phyloP scores from a whole-genome alignment of 2,113 vertebrate genomes.

The Dipodomys ordii region DNA sequence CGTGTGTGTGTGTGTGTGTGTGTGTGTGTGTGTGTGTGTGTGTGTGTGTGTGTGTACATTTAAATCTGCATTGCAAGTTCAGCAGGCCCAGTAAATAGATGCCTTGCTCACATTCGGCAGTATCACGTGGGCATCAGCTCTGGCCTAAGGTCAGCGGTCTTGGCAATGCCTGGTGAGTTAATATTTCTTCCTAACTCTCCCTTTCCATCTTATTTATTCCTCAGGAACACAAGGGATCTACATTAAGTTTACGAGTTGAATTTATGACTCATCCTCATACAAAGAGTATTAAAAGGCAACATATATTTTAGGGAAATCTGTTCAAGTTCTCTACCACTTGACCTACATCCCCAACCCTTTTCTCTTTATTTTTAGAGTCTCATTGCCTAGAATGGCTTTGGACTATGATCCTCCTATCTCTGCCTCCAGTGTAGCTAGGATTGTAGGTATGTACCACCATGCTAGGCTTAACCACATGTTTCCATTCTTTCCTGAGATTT shows the following conservation, averaged over 20 bases:
- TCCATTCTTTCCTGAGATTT: neutral
- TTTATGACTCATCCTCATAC: neutral
- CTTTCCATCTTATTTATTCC: neutral
- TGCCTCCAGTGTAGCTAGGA: no score
- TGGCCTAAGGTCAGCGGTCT: neutral
- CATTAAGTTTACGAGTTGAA: neutral
- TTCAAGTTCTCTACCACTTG: neutral
- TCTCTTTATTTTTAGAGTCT: neutral
- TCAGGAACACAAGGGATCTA: neutral
- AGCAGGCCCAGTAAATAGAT: neutral
- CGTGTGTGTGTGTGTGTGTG: no score
- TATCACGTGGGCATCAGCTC: rapidly evolving
- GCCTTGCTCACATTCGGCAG: neutral
- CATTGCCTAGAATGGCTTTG: no score
- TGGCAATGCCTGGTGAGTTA: neutral
- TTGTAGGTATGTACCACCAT: neutral
- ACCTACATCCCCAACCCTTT: neutral
- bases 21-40: no score
- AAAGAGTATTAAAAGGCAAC: neutral
- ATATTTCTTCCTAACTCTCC: neutral
- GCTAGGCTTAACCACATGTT: neutral
- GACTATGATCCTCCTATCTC: no score
- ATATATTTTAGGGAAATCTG: neutral
- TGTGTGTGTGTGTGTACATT: neutral
- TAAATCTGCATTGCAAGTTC: neutral